Conservation (phyloP, 1,140 invertebrate genomes). For the Tetramorium simillimum region DNA sequence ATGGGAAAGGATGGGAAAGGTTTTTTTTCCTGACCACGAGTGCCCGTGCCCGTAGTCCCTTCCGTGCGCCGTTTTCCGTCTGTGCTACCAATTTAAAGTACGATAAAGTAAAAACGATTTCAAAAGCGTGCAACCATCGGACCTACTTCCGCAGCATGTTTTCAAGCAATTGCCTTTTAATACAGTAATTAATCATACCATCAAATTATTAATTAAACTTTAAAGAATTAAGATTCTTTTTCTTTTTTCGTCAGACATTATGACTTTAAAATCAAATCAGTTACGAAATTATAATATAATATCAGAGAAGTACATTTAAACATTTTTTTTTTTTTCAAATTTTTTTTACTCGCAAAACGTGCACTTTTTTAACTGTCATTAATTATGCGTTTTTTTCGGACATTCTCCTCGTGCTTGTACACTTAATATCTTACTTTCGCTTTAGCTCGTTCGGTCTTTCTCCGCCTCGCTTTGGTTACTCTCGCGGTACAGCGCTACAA, state of each 20-base stretch:
- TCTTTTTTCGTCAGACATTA: not conserved
- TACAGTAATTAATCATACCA: not conserved
- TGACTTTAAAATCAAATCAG: not conserved
- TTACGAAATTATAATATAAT: not conserved
- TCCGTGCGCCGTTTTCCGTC: not conserved
- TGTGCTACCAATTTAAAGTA: conserved; percentile 20
- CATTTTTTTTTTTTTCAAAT: not conserved
- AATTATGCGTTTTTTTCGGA: not conserved
- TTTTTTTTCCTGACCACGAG: conserved; percentile 1
- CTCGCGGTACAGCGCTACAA: conserved; percentile 8
- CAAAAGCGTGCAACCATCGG: not conserved
- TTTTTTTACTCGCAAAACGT: not conserved
- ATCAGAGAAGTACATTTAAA: not conserved
- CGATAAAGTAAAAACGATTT: conserved; percentile 25
- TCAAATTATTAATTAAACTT: not conserved
- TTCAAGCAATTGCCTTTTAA: not conserved
- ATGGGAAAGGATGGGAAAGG: conserved; percentile 7
- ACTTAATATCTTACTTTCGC: conserved; percentile 21
- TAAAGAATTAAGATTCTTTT: not conserved
- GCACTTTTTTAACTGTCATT: not conserved
- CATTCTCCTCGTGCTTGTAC: not conserved
- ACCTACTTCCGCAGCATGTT: not conserved
- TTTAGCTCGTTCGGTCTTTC: conserved; percentile 18
- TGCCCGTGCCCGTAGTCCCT: not conserved
- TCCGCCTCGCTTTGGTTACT: conserved; percentile 9